Evolutionary conservation across 2,888 invertebrate genomes (phyloP), one percentile per base, ranked within the genome.

Genomic region (Drosophila recens): DNA sequence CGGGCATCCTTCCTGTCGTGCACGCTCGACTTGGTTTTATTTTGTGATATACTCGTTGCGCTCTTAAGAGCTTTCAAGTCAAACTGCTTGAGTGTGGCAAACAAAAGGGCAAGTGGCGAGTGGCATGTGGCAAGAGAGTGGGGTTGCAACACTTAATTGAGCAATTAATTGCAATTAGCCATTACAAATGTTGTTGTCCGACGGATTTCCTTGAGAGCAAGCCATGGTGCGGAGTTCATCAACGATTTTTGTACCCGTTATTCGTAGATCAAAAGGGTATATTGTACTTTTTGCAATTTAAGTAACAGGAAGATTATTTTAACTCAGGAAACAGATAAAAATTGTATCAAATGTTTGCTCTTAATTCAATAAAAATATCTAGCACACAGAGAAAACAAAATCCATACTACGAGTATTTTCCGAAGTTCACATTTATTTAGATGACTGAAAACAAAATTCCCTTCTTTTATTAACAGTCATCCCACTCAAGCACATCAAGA

Each of bases 111-210:
- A 33, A 20, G 51, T 36, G 36, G 34, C 36, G 23, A 11, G 40
- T 2, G 34, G 23, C n/a, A 27, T 13, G 48, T 23, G n/a, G 27
- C 45, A 8, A 8, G 27, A 27, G 27, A 17, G 36, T 38, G 43
- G 3, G 34, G 6, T 46, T 38, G 52, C 36, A 57, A 45, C 79
- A 68, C 57, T 71, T 81, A 86, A 86, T 82, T 78, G 75, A 57
- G 69, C 81, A 76, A 81, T 85, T 83, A 85, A 80, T 83, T 76
- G 78, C 82, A 81, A 80, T 84, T 80, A 79, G 84, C 65, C 49
- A 56, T 66, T 69, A 67, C 61, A 68, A 38, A 48, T 68, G 69
- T 61, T 75, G 67, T 30, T 43, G 78, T 45, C 30, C n/a, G 11
- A 27, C 33, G 54, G 17, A 62, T 48, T 53, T 62, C 51, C 61